Evolutionary conservation across 1,140 invertebrate genomes (phyloP), one percentile per base, ranked within the genome.

Genomic region (Drosophila gunungcola): DNA sequence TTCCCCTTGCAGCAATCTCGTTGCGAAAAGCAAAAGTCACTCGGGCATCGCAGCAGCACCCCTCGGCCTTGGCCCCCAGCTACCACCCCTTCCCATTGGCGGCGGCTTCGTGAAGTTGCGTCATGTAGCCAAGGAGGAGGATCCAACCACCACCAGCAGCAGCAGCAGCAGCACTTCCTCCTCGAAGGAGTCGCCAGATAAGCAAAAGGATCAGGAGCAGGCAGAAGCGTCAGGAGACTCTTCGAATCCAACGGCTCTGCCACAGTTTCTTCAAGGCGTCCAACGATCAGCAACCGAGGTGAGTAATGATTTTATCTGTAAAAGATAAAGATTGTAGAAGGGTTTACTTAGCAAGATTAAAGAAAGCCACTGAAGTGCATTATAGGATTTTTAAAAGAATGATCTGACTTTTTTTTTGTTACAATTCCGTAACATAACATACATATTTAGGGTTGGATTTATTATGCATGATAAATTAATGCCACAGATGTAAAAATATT

Each of bases 11-110:
- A 92, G 89, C 65, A 92, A 85, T 78, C 34, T 88, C 53, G 90
- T 92, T 77, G 85, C 92, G 29, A 92, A 92, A 84, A 92, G 91
- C 73, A 92, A 92, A 73, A 92, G 91, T 80, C 81, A 92, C 78
- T 91, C 91, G 67, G 78, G 74, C 54, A 78, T 92, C 46, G 57
- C 67, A 25, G 39, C 79, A 36, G 39, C 79, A 36, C 74, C 88
- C 54, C 70, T 74, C 73, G 81, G 82, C 67, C 77, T 89, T 83
- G 90, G 85, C 48, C 85, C 90, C 56, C 90, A 91, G 60, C 72
- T 91, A 64, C 90, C 90, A 52, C 83, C 90, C 55, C 58, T 90
- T 48, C 83, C 90, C 69, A 56, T 90, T 29, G 75, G 61, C 52
- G 67, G 82, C 65, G 88, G 83, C 52, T 91, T 91, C 68, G 91